phyloP scores from a whole-genome alignment of 2,888 invertebrate species.

The Aproaerema taeniolella region DNA sequence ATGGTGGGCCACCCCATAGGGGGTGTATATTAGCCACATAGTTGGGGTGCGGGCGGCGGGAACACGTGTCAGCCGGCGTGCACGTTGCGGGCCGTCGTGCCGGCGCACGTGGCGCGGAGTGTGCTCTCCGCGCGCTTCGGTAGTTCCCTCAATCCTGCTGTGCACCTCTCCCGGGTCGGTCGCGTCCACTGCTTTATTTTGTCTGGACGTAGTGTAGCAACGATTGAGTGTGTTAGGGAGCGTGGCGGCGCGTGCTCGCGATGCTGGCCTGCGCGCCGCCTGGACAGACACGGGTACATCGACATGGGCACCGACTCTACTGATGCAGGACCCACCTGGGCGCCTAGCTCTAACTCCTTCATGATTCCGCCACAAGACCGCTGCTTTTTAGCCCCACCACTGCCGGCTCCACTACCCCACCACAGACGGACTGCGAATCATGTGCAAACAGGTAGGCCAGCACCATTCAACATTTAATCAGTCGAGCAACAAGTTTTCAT shows the following conservation, averaged over 20 bases:
- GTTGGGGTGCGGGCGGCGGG: constrained; percentile 15
- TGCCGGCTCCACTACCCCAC: constrained; percentile 20
- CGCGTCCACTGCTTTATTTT: constrained; percentile 36
- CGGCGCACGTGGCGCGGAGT: constrained; percentile 50
- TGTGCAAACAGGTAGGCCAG: constrained; percentile 2
- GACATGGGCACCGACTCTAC: constrained; percentile 62
- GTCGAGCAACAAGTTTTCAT: too few relatives aligned
- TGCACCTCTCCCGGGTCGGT: constrained; percentile 55
- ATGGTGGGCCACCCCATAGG: too few relatives aligned
- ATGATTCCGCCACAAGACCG: constrained; percentile 20
- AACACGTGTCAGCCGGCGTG: constrained; percentile 38
- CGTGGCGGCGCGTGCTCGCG: constrained; percentile 49
- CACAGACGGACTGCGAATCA: neutral
- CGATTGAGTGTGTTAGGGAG: constrained; percentile 45
- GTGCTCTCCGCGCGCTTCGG: constrained; percentile 44
- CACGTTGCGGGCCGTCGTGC: constrained; percentile 49
- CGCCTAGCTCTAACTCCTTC: constrained; percentile 28
- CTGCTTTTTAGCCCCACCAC: constrained; percentile 30
- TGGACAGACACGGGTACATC: constrained; percentile 77
- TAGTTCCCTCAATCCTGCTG: constrained; percentile 61
- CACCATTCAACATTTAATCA: too few relatives aligned
- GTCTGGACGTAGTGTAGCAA: constrained; percentile 24
- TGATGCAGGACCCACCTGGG: constrained; percentile 9
- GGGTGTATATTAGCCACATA: too few relatives aligned
- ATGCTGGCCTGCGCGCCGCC: constrained; percentile 40